Evolutionary conservation across 2,888 invertebrate species (phyloP).

Genomic region (Baronia brevicornis): DNA sequence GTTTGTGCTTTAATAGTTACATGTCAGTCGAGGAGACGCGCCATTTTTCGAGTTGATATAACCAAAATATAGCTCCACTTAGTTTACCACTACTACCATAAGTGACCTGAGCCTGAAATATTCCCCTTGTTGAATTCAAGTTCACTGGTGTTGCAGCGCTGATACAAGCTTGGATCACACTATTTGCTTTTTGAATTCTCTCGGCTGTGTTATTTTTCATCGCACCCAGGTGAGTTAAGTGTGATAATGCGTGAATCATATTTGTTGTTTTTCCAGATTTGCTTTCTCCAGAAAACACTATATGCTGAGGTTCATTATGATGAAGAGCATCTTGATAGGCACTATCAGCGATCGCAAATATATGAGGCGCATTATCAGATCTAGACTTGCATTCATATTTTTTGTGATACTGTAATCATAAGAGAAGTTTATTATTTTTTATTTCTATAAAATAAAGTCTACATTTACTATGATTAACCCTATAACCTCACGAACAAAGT

Average conservation of each 20-base stretch:
- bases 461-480: no score
- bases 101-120: slow-evolving; percentile 86
- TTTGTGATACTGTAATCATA: slow-evolving; percentile 79
- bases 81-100: slow-evolving; percentile 90
- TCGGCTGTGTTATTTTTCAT: slow-evolving; percentile 80
- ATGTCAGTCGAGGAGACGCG: slow-evolving; percentile 87
- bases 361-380: slow-evolving; percentile 92
- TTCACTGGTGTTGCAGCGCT: slow-evolving; percentile 91
- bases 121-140: slow-evolving; percentile 88
- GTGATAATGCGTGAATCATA: slow-evolving; percentile 85
- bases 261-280: slow-evolving; percentile 94
- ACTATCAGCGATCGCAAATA: slow-evolving; percentile 91
- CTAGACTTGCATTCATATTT: slow-evolving; percentile 90
- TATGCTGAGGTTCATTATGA: slow-evolving; percentile 89
- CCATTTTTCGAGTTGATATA: slow-evolving; percentile 92
- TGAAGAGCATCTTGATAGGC: slow-evolving; percentile 94
- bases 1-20: slow-evolving; percentile 53
- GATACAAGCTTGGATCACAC: slow-evolving; percentile 84
- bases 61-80: slow-evolving; percentile 90
- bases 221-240: slow-evolving; percentile 87
- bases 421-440: slow-evolving; percentile 3
- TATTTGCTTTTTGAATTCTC: slow-evolving; percentile 80
- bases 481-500: no score
- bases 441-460: neutral
- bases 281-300: slow-evolving; percentile 92